These are phyloP conservation scores for Seladonia tumulorum DNA, from an alignment of 2,888 invertebrate species.

Conservation along the genomic window DNA sequence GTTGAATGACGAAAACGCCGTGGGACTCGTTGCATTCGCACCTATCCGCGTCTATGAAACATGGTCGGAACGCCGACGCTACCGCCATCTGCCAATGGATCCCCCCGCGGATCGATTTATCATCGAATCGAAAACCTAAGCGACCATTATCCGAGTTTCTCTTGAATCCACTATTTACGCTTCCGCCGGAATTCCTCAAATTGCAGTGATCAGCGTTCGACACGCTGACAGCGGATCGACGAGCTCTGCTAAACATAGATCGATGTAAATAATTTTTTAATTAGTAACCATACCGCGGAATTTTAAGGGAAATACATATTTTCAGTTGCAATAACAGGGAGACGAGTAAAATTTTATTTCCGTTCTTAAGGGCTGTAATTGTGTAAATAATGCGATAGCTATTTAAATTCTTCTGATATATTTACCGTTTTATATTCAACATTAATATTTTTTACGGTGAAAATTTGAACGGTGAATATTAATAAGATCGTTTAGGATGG, in stretches of 20 bases:
- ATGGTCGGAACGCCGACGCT: background rate
- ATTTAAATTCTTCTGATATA: no score
- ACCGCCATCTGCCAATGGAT: constrained; percentile 38
- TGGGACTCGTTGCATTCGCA: constrained; percentile 17
- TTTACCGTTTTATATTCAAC: no score
- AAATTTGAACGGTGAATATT: background rate
- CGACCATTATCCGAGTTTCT: background rate
- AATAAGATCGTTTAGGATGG: background rate
- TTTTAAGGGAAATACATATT: background rate
- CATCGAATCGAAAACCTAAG: background rate
- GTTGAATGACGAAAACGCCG: constrained; percentile 34
- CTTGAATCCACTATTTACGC: background rate
- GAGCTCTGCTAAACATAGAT: background rate
- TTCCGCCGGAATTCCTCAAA: background rate
- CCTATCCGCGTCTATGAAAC: background rate
- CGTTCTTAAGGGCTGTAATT: no score
- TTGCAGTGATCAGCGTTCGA: background rate
- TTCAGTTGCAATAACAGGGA: background rate
- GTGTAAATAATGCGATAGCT: no score
- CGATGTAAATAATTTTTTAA: background rate
- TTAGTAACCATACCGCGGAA: background rate
- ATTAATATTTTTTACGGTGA: no score
- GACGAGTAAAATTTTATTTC: background rate
- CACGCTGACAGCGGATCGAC: background rate
- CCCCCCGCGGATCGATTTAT: background rate